phyloP scores from a whole-genome alignment of 2,113 vertebrate genomes.

The Crotalus tigris region DNA sequence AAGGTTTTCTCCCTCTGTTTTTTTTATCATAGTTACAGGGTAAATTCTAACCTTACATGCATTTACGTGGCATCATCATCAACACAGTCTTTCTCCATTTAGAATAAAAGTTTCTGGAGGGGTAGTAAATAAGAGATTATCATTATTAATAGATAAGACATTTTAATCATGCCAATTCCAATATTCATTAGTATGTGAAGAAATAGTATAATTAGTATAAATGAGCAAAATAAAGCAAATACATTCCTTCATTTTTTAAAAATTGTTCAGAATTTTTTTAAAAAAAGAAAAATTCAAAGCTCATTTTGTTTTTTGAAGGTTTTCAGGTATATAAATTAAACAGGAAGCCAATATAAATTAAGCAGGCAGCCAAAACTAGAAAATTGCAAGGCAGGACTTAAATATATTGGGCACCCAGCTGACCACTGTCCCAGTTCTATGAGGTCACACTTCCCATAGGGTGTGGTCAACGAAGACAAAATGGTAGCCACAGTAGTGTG shows the following conservation, averaged over 20 bases:
- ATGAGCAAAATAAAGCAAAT: too few species aligned
- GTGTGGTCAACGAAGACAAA: background rate
- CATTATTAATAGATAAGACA: background rate
- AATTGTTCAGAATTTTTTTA: background rate
- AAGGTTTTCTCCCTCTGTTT: background rate
- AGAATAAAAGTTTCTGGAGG: background rate
- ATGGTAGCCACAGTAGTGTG: background rate
- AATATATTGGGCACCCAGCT: background rate
- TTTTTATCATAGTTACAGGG: background rate
- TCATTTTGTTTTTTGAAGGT: constrained; percentile 30
- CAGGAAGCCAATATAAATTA: constrained; percentile 41
- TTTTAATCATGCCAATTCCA: background rate
- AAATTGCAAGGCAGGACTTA: constrained; percentile 14
- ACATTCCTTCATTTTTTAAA: background rate
- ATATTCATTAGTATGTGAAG: background rate
- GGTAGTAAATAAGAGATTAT: background rate
- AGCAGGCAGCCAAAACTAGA: constrained; percentile 31
- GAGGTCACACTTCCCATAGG: background rate
- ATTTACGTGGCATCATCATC: background rate
- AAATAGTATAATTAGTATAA: background rate
- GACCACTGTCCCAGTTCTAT: background rate
- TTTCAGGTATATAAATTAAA: constrained; percentile 45
- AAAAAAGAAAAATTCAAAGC: background rate
- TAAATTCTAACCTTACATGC: background rate
- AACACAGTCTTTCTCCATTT: background rate